A percentile compares a stretch with the other conserved stretches of the same genome.
Conservation (phyloP, 23 tunicate species). For the Halocynthia roretzi region DNA sequence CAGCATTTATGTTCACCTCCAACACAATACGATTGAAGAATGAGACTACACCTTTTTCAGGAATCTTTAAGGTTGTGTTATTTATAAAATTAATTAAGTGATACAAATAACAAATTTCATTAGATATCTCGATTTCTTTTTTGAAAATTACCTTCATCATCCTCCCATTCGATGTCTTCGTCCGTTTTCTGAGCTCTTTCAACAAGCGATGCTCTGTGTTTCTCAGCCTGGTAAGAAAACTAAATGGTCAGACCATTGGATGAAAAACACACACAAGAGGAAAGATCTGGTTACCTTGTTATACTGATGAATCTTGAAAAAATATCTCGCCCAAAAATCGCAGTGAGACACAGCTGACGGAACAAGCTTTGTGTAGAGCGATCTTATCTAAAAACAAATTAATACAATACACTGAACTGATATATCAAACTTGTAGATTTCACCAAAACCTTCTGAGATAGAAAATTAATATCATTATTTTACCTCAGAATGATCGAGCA, state of each 20-base stretch:
- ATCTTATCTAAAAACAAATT: conserved; percentile 38
- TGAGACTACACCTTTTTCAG: too few species aligned
- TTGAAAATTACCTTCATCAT: conserved; percentile 52
- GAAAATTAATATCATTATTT: neutral
- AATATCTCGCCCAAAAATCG: conserved; percentile 93
- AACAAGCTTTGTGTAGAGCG: conserved; percentile 86
- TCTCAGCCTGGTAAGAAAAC: conserved; percentile 51
- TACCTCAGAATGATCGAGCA: conserved; percentile 90
- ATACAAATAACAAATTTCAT: too few species aligned
- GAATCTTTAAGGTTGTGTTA: too few species aligned
- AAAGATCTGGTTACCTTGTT: conserved; percentile 31
- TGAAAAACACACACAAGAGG: neutral
- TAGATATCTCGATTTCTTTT: too few species aligned
- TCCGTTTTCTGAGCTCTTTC: conserved; percentile 51
- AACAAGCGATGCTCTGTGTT: conserved; percentile 47
- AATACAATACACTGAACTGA: neutral
- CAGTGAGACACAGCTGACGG: conserved; percentile 92
- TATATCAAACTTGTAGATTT: neutral
- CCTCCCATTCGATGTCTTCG: conserved; percentile 58
- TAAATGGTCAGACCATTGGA: neutral
- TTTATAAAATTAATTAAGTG: too few species aligned
- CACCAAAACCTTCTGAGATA: neutral
- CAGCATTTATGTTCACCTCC: too few species aligned
- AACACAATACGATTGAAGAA: too few species aligned
- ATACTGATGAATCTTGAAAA: conserved; percentile 45